phyloP scores from a whole-genome alignment of 2,113 vertebrate species.

The Fregata magnificens region DNA sequence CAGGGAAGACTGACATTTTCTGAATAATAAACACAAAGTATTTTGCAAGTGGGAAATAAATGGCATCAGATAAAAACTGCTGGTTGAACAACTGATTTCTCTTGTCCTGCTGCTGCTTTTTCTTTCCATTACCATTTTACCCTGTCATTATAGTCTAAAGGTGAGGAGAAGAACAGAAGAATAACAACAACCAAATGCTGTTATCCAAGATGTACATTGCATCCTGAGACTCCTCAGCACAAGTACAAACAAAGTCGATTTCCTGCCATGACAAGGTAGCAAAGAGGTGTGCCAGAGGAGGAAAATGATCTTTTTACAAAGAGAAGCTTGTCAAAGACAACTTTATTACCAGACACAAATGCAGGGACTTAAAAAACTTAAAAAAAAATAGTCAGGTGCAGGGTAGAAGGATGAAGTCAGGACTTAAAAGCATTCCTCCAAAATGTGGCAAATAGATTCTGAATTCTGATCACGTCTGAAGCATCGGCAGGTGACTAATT shows the following conservation, averaged over 20 bases:
- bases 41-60: background rate
- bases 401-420: background rate
- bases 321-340: background rate
- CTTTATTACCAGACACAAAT: background rate
- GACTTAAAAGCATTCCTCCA: slow-evolving; percentile 34
- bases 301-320: background rate
- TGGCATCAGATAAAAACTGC: background rate
- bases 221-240: background rate
- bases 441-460: slow-evolving; percentile 33
- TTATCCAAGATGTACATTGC: background rate
- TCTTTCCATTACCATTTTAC: background rate
- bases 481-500: background rate
- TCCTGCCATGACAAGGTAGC: slow-evolving; percentile 11
- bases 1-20: background rate
- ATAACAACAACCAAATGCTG: background rate
- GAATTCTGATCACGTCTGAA: background rate
- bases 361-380: background rate
- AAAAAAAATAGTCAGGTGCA: background rate
- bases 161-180: background rate
- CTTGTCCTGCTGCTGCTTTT: background rate
- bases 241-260: background rate
- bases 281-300: background rate
- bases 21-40: background rate
- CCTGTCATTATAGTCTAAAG: background rate
- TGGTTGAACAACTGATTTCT: background rate